Percentiles rank a stretch among this genome's conserved stretches.
phyloP scores from a whole-genome alignment of 2,113 vertebrate genomes.

The Typhlomys cinereus region DNA sequence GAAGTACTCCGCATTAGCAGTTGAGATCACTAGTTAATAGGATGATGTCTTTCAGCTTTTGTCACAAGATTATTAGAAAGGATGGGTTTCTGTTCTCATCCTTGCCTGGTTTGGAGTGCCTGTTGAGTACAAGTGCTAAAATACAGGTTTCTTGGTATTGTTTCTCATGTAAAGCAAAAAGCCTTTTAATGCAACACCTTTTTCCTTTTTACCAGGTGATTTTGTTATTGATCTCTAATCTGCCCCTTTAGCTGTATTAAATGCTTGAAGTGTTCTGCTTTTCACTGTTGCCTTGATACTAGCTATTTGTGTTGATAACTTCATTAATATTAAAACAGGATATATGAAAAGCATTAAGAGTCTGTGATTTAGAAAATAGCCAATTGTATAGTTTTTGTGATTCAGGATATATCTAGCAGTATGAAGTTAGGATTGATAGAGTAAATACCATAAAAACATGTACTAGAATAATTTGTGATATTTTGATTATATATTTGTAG shows the following conservation, averaged over 20 bases:
- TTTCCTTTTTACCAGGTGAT: slow-evolving; percentile 96
- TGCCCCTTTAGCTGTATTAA: slow-evolving; percentile 93
- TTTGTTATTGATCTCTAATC: slow-evolving; percentile 92
- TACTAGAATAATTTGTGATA: slow-evolving; percentile 63
- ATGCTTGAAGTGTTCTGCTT: slow-evolving; percentile 93
- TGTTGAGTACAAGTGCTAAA: slow-evolving; percentile 95
- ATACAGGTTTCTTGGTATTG: slow-evolving; percentile 92
- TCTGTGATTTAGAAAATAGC: slow-evolving; percentile 58
- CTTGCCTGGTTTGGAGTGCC: slow-evolving; percentile 90
- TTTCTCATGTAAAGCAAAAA: slow-evolving; percentile 91
- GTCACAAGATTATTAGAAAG: slow-evolving; percentile 99
- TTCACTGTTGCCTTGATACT: slow-evolving; percentile 86
- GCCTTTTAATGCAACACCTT: slow-evolving; percentile 95
- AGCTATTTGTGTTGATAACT: slow-evolving; percentile 77
- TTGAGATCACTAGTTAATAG: slow-evolving; percentile 99
- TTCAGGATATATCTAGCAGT: slow-evolving; percentile 39
- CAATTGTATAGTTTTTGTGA: slow-evolving; percentile 66
- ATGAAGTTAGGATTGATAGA: slow-evolving; percentile 23
- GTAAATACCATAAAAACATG: slow-evolving; percentile 40
- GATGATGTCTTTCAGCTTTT: slow-evolving; percentile 99
- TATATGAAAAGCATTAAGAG: slow-evolving; percentile 72
- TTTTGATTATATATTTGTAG: slow-evolving; percentile 60
- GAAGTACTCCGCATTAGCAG: slow-evolving; percentile 96
- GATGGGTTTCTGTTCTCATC: slow-evolving; percentile 94
- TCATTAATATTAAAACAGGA: slow-evolving; percentile 81